Base-by-base conservation (phyloP, 2,113 vertebrate genomes). In the Psophia crepitans region DNA sequence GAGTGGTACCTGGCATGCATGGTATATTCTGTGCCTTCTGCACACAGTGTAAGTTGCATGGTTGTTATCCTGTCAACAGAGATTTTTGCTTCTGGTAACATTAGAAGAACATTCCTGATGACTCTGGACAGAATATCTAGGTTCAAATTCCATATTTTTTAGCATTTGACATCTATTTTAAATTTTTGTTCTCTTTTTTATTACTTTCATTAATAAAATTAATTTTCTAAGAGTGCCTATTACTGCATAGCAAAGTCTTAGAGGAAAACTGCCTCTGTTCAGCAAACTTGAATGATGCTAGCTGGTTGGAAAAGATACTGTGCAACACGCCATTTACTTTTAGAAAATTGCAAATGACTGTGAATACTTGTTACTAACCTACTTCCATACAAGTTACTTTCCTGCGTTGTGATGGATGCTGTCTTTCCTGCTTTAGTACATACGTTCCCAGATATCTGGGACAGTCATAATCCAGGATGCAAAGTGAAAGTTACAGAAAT, bases 31-130 rank as follows among this genome's bases (percentile, higher is more conserved):
- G 5, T 73, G 21, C 8, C 18, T 83, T 83, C 20, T 7, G 23
- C 12, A 33, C 9, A 30, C 9, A 33, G 15, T 4, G 15, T 8
- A 68, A 6, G 1, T 32, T 88, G 1, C 4, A 18, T 5, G 8
- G 11, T 8, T 56, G 10, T 20, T 75, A 56, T 14, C 11, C 5
- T 53, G 7, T 39, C 19, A 73, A 12, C 14, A 78, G 48, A 77
- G 26, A 57, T 6, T 85, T 90, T 66, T 88, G 6, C 5, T 71
- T 39, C 12, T 28, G 5, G 27, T 32, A 68, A 37, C 1, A 6
- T 46, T 54, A 70, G 18, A 43, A 48, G 4, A 93, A 46, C 4
- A 46, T 28, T 43, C 26, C 8, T 39, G 33, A 35, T 70, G 11
- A 3, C 12, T 78, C 27, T 57, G 22, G 24, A 49, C 5, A 63